Percentiles rank a stretch among this genome's conserved stretches.
phyloP scores from a whole-genome alignment of 2,888 invertebrate genomes.

The Gerris lacustris region DNA sequence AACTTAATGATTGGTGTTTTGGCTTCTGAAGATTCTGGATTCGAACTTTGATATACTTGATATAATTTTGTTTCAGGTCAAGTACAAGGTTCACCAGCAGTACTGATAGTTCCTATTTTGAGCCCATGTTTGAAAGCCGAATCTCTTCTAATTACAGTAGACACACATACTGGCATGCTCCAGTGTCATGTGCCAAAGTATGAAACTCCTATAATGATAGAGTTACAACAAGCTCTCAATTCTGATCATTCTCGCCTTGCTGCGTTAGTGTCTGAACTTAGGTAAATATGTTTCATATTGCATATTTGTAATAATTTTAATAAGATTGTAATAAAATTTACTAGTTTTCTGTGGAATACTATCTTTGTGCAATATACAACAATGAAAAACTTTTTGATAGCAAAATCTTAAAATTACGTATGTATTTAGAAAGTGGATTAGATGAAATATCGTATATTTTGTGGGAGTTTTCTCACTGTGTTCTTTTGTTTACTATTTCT shows the following conservation, averaged over 20 bases:
- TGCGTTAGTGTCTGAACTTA: conserved; percentile 54
- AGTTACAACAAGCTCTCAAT: conserved; percentile 68
- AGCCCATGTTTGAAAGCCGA: conserved; percentile 84
- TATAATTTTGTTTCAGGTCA: conserved; percentile 46
- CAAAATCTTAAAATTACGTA: too few species aligned
- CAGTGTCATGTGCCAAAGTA: conserved; percentile 87
- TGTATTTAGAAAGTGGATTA: too few species aligned
- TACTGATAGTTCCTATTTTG: conserved; percentile 78
- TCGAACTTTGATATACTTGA: too few species aligned
- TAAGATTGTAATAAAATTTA: too few species aligned
- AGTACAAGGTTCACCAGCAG: conserved; percentile 82
- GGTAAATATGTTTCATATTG: conserved; percentile 35
- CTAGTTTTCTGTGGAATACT: too few species aligned
- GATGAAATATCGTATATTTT: too few species aligned
- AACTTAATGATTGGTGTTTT: too few species aligned
- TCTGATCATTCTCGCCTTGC: conserved; percentile 56
- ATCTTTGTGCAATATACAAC: too few species aligned
- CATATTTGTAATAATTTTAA: neutral
- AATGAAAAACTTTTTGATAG: too few species aligned
- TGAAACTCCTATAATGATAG: conserved; percentile 65
- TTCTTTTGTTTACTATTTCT: too few species aligned
- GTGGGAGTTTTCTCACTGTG: too few species aligned
- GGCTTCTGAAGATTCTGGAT: too few species aligned
- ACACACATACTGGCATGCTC: conserved; percentile 84
- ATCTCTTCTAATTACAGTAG: conserved; percentile 81